These are phyloP conservation scores for Conus canariensis DNA, from an alignment of 2,888 invertebrate genomes.

Conservation along the genomic window DNA sequence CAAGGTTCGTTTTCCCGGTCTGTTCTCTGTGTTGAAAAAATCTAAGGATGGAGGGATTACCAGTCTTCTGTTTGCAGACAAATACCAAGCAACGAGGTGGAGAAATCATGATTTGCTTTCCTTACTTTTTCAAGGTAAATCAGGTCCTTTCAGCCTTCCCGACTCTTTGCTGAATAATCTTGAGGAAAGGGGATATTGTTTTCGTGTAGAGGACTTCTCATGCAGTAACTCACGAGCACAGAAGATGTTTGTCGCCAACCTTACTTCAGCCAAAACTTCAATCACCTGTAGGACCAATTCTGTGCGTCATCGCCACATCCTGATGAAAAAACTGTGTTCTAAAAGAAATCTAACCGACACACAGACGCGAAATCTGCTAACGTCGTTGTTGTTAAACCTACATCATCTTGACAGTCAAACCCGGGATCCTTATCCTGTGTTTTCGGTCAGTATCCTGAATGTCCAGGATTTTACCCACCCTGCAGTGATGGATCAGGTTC, in stretches of 20 bases:
- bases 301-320: background rate
- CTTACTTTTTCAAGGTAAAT: background rate
- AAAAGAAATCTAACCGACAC: background rate
- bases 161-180: background rate
- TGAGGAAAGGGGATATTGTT: constrained; percentile 2
- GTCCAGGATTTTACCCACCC: background rate
- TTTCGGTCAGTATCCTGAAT: constrained; percentile 32
- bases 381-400: constrained; percentile 21
- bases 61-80: constrained; percentile 25
- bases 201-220: constrained; percentile 37
- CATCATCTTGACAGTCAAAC: background rate
- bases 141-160: background rate
- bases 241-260: background rate
- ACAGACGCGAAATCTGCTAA: background rate
- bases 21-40: background rate
- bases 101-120: constrained; percentile 20
- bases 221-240: constrained; percentile 27
- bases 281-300: background rate
- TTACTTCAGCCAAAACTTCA: background rate
- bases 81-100: constrained; percentile 36
- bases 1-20: constrained; percentile 10
- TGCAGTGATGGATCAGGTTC: constrained; percentile 32
- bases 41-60: background rate
- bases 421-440: background rate
- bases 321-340: constrained; percentile 19